Evolutionary conservation across 2,888 invertebrate genomes (phyloP), one percentile per base, ranked within the genome.

Genomic region (Erebia ligea): DNA sequence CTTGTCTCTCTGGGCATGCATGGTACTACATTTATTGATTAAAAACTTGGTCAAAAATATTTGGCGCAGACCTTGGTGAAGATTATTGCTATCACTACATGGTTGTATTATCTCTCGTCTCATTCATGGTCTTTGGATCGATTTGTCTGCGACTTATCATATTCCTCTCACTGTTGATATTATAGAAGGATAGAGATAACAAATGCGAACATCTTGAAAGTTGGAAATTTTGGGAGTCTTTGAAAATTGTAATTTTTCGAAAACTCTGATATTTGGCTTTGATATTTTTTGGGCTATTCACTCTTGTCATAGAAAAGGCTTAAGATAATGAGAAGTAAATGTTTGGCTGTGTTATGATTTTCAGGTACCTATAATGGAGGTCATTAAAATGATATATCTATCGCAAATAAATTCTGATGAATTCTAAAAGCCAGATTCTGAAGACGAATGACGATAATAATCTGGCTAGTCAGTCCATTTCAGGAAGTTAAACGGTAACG

Each of bases 1-100:
- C 40, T 69, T 72, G 65, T 75, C 68, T 74, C 68, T 68, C 71
- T 75, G 73, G 76, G 73, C 70, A 72, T 78, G 78, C 78, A 78
- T 78, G 78, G 74, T 70, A 58, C 52, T 70, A 66, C 56, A 66
- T 42, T 54, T 57, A 72, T 57, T 25, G 65, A 58, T 52, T 48
- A 2, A 21, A 71, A 62, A 62, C 57, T 69, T 57, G 69, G 58
- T 61, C 50, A 64, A 61, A 57, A 50, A 57, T 68, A 48, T 65
- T 42, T 58, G 67, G 66, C 10, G 42, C 45, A 63, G 34, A 63
- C 25, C 2, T 45, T n/a, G 10, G 48, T 4, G n/a, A 25, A 34
- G 54, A 65, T 15, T 9, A 57, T 10, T 21, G 57, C 11, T 48
- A 66, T 42, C 42, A 67, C 17, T 54, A 58, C 56, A 66, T 25